phyloP scores from a whole-genome alignment of 2,888 invertebrate genomes.

The Pachycephus smyrnensis region DNA sequence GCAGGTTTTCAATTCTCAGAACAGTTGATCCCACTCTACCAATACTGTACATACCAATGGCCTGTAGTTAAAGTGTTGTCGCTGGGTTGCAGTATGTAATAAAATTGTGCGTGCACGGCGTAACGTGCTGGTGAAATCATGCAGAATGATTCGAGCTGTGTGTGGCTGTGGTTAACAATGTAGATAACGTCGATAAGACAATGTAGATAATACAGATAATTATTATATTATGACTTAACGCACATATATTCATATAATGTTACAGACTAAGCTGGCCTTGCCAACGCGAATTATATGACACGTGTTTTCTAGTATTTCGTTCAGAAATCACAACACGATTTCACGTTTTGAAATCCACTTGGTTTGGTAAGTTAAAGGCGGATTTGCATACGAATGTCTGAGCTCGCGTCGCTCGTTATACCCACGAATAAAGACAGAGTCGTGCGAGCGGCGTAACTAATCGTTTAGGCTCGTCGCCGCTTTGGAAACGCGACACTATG shows the following conservation, averaged over 20 bases:
- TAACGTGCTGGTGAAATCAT: neutral
- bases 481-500: neutral
- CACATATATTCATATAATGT: neutral
- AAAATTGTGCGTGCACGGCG: neutral
- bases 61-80: neutral
- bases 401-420: conserved; percentile 2
- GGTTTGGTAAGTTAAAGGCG: conserved; percentile 13
- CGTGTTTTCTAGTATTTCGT: conserved; percentile 44
- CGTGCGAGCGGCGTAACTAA: conserved; percentile 55
- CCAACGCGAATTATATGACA: conserved; percentile 26
- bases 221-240: neutral
- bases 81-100: neutral
- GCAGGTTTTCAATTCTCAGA: neutral
- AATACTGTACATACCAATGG: neutral
- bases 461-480: conserved; percentile 35
- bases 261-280: neutral
- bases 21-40: neutral
- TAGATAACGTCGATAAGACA: neutral
- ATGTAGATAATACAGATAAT: neutral
- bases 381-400: conserved; percentile 59
- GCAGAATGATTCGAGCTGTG: neutral
- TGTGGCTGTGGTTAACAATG: neutral
- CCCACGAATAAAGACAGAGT: conserved; percentile 49
- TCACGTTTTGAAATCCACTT: conserved; percentile 26
- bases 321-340: conserved; percentile 44